Evolutionary conservation across 92 coral and sea anemone species (phyloP).

Genomic region (Scolanthus callimorphus): DNA sequence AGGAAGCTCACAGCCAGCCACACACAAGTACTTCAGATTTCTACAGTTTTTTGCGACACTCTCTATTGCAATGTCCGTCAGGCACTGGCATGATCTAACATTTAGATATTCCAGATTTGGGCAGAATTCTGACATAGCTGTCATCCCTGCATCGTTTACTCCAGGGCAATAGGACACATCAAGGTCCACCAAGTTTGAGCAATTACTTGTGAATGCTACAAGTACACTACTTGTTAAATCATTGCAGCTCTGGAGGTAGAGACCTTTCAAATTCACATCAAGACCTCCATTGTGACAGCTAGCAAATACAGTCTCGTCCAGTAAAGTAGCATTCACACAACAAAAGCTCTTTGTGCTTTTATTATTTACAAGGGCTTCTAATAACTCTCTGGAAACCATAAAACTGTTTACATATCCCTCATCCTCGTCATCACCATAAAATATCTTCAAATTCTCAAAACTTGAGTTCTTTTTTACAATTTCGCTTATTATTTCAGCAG

Average conservation of each 20-base stretch:
- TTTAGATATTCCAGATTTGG: conserved; percentile 55
- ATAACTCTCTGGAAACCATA: conserved; percentile 22
- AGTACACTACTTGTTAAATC: conserved; percentile 42
- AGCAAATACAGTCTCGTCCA: conserved; percentile 33
- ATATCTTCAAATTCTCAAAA: conserved; percentile 35
- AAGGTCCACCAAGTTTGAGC: conserved; percentile 30
- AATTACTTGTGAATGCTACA: conserved; percentile 16
- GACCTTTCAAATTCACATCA: conserved; percentile 8
- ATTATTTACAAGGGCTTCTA: conserved; percentile 17
- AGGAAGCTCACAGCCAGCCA: conserved; percentile 76
- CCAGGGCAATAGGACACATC: conserved; percentile 77
- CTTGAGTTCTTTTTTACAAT: conserved; percentile 28
- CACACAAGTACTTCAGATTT: conserved; percentile 53
- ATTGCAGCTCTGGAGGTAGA: conserved; percentile 47
- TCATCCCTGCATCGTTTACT: conserved; percentile 59
- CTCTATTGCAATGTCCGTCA: conserved; percentile 74
- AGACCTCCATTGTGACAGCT: conserved; percentile 5
- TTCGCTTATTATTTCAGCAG: conserved; percentile 28
- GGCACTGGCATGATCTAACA: conserved; percentile 64
- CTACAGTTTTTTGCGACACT: conserved; percentile 55
- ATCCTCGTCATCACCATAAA: conserved; percentile 46
- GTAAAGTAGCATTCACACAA: conserved; percentile 44
- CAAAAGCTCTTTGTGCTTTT: conserved; percentile 30
- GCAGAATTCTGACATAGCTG: conserved; percentile 52
- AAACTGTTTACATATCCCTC: conserved; percentile 28